phyloP scores from a whole-genome alignment of 2,888 invertebrate species.

The Agrotis ipsilon region DNA sequence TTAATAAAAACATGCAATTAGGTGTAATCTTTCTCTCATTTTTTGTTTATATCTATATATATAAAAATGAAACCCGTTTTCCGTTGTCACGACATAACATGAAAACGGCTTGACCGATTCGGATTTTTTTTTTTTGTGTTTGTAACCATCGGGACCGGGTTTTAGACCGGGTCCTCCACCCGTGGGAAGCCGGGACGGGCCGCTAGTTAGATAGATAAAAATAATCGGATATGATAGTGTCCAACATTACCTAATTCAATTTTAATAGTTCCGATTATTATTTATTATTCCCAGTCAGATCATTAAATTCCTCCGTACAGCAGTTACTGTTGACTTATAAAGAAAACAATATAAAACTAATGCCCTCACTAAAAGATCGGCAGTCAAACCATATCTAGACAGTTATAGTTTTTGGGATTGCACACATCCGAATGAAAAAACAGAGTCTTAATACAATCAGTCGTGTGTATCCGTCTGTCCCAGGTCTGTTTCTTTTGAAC shows the following conservation, averaged over 20 bases:
- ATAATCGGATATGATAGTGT: not conserved
- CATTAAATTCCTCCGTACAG: conserved; percentile 1
- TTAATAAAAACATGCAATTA: not conserved
- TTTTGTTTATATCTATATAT: no score
- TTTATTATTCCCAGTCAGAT: not conserved
- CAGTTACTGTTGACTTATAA: conserved; percentile 13
- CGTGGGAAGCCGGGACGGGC: no score
- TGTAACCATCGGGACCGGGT: no score
- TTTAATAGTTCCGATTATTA: conserved; percentile 8
- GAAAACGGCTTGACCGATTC: no score
- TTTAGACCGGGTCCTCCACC: no score
- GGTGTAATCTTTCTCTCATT: not conserved
- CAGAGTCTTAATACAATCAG: not conserved
- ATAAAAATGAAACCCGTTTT: no score
- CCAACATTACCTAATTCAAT: not conserved
- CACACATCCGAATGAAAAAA: not conserved
- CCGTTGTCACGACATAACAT: no score
- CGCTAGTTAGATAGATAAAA: no score
- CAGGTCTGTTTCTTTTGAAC: not conserved
- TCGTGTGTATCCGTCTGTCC: not conserved
- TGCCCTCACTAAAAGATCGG: not conserved
- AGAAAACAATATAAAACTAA: conserved; percentile 30
- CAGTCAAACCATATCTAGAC: conserved; percentile 2
- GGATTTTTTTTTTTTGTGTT: no score
- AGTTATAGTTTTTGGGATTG: conserved; percentile 4